Base-by-base conservation (phyloP, 2,888 invertebrate genomes). In the Glaucopsyche alexis region DNA sequence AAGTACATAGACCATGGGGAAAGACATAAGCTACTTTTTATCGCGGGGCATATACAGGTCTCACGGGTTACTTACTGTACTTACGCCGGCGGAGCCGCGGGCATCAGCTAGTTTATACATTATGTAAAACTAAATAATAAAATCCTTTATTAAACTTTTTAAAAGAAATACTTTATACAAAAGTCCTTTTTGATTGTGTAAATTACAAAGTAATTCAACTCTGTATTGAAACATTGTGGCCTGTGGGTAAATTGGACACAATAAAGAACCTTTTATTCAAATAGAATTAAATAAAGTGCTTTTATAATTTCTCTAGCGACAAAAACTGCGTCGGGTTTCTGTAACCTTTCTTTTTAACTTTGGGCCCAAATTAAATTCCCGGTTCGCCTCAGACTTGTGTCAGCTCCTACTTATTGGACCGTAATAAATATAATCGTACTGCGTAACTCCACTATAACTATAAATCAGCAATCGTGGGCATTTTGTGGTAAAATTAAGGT, bases 311-410 rank as follows among this genome's bases (percentile, higher is more conserved):
- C 67, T 67, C 67, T 49, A 29, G 47, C 29, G 69, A 49, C 29
- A 67, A 67, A 67, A 49, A 49, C 49, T 49, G 29, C 13, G 47
- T 69, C 14, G 69, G 13, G 29, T 69, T 69, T 49, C 19, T 29
- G 2, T 29, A 9, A 69, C 69, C 49, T 69, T 69, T 69, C 29
- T 49, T 47, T 69, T 69, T 69, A 29, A 49, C 47, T 69, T 69
- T 69, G 69, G 14, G 13, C 29, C 49, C 49, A 69, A 69, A 69
- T 69, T 69, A 69, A 67, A 69, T 49, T 69, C 16, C 16, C 45
- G 16, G 47, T 49, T 49, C 69, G 49, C 47, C 69, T 45, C 14
- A 29, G 47, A 1, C 11, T 49, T 69, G 42, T 47, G 69, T 69
- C 69, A 29, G 69, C 69, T 69, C 13, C 16, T 19, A 19, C 42